phyloP scores from a whole-genome alignment of 2,888 invertebrate species.

The Nomada goodeniana region DNA sequence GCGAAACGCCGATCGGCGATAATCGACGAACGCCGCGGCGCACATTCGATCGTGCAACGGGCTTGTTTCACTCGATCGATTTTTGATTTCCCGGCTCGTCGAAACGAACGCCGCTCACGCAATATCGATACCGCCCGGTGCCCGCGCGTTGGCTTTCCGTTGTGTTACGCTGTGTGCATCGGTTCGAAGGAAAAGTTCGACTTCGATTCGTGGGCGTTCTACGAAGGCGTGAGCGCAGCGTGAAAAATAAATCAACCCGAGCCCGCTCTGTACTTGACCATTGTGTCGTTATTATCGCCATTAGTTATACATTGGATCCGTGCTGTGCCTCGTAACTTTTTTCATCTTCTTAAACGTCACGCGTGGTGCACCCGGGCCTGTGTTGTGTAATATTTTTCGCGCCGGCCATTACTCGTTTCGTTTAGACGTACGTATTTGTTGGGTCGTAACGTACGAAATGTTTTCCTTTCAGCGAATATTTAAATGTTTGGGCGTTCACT shows the following conservation, averaged over 20 bases:
- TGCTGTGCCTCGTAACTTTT: constrained; percentile 9
- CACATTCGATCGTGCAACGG: not conserved
- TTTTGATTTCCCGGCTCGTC: not conserved
- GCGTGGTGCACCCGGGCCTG: constrained; percentile 12
- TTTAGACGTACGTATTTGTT: too few relatives aligned
- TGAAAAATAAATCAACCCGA: constrained; percentile 68
- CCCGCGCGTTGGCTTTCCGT: constrained; percentile 1
- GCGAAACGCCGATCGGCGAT: constrained; percentile 15
- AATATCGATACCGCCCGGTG: constrained; percentile 8
- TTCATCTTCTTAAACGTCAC: constrained; percentile 32
- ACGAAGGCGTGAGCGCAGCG: constrained; percentile 48
- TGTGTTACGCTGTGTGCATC: too few relatives aligned
- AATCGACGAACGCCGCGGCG: constrained; percentile 3
- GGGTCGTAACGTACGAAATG: not conserved
- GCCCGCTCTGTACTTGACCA: constrained; percentile 16
- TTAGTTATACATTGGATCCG: constrained; percentile 40
- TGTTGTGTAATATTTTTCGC: not conserved
- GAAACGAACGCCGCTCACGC: constrained; percentile 43
- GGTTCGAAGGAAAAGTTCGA: too few relatives aligned
- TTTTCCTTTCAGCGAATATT: too few relatives aligned
- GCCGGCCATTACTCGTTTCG: not conserved
- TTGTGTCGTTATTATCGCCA: constrained; percentile 39
- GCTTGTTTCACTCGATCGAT: not conserved
- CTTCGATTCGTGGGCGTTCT: constrained; percentile 31
- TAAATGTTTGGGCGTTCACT: too few relatives aligned